Evolutionary conservation across 2,888 invertebrate genomes (phyloP).

Genomic region (Noctuana brunneofusca): DNA sequence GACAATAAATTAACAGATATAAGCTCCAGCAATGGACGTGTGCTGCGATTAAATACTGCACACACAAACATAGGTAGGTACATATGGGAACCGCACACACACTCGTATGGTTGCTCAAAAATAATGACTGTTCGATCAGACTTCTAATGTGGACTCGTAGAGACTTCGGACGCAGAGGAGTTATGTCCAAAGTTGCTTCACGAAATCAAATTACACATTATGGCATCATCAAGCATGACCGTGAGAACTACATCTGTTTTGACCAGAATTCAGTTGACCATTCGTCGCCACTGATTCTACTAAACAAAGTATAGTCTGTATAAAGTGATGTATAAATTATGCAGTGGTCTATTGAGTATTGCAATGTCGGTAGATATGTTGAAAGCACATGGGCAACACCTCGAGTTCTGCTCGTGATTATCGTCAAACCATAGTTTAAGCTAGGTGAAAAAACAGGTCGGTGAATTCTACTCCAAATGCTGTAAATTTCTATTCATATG

Average conservation of each 20-base stretch:
- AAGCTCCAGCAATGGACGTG: constrained; percentile 37
- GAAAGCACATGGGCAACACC: neutral
- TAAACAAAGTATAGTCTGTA: too few species aligned
- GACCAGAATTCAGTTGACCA: too few species aligned
- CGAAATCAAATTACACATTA: neutral
- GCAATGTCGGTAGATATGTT: neutral
- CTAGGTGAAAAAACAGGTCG: too few species aligned
- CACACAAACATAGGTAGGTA: constrained; percentile 1
- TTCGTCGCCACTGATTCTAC: too few species aligned
- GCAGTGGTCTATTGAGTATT: neutral
- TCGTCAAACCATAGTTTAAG: neutral
- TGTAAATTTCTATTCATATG: too few species aligned
- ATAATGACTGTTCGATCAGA: constrained; percentile 16
- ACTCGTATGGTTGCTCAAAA: constrained; percentile 10
- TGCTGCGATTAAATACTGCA: constrained; percentile 28
- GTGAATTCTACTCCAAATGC: too few species aligned
- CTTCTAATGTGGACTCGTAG: constrained; percentile 6
- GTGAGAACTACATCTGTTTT: neutral
- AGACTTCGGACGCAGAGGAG: constrained; percentile 2
- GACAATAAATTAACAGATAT: constrained; percentile 70
- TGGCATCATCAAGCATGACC: neutral
- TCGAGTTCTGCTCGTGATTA: neutral
- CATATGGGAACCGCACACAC: neutral
- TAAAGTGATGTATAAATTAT: too few species aligned
- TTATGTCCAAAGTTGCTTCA: constrained; percentile 6